Conservation (phyloP, 1,140 invertebrate species). For the Meteorus sp. region DNA sequence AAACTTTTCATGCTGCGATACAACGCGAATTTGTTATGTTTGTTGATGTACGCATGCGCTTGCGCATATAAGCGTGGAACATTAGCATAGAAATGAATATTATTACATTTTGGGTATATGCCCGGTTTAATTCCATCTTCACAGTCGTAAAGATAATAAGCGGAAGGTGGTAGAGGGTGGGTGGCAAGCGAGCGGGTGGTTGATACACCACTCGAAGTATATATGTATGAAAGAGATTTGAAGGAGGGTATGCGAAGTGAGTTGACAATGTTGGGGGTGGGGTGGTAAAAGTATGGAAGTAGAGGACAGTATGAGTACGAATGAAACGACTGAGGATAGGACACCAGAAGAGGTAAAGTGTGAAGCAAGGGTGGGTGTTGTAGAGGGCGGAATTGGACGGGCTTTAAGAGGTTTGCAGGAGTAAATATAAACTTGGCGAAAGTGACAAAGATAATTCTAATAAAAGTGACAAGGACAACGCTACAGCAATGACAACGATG, state of each 20-base stretch:
- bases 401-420: conserved; percentile 37
- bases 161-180: conserved; percentile 46
- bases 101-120: conserved; percentile 58
- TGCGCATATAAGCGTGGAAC: conserved; percentile 37
- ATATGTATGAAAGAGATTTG: neutral
- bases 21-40: neutral
- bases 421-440: conserved; percentile 61
- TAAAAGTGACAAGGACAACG: conserved; percentile 53
- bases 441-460: conserved; percentile 63
- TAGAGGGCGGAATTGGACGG: neutral
- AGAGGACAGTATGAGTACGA: conserved; percentile 6
- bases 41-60: conserved; percentile 12
- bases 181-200: neutral
- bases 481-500: conserved; percentile 21
- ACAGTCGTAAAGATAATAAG: conserved; percentile 61
- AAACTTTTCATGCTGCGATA: too few species aligned
- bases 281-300: neutral
- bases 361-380: conserved; percentile 7
- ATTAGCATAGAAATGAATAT: conserved; percentile 63
- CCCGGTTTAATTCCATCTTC: conserved; percentile 61
- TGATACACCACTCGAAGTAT: too few species aligned
- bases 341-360: conserved; percentile 11
- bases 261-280: neutral
- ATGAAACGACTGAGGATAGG: neutral
- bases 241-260: neutral